Conservation (phyloP, 2,113 vertebrate species). For the Anthoscopus minutus region DNA sequence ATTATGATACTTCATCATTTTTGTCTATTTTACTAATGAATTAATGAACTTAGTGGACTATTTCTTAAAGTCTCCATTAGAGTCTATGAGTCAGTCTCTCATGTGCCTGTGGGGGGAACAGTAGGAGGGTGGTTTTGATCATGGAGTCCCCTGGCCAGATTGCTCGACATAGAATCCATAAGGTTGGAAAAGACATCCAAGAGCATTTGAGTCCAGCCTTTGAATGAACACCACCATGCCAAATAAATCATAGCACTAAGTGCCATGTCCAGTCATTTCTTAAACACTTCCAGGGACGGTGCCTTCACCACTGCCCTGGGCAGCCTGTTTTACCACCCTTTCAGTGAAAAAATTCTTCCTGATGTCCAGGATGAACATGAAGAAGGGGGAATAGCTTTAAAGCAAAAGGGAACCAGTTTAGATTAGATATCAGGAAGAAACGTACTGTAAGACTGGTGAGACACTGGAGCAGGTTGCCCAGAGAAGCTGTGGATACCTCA, state of each 20-base stretch:
- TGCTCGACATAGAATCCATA: neutral
- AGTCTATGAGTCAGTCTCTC: neutral
- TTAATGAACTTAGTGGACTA: neutral
- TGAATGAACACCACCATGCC: neutral
- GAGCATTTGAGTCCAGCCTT: neutral
- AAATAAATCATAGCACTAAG: neutral
- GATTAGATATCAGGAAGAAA: neutral
- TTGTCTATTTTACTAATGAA: neutral
- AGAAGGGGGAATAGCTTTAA: neutral
- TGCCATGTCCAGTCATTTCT: neutral
- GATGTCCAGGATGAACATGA: neutral
- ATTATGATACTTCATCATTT: neutral
- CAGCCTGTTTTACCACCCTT: neutral
- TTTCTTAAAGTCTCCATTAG: too few relatives aligned
- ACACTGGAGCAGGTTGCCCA: neutral
- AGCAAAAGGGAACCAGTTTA: accelerated
- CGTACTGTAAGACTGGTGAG: neutral
- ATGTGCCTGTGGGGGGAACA: neutral
- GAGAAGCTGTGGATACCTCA: neutral
- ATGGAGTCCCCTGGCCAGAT: neutral
- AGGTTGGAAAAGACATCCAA: neutral
- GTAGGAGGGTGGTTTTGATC: neutral
- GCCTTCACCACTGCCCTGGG: neutral
- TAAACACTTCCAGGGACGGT: neutral
- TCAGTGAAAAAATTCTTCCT: neutral